These are phyloP conservation scores for Halocaridina rubra DNA, from an alignment of 2,888 invertebrate species.

Conservation along the genomic window DNA sequence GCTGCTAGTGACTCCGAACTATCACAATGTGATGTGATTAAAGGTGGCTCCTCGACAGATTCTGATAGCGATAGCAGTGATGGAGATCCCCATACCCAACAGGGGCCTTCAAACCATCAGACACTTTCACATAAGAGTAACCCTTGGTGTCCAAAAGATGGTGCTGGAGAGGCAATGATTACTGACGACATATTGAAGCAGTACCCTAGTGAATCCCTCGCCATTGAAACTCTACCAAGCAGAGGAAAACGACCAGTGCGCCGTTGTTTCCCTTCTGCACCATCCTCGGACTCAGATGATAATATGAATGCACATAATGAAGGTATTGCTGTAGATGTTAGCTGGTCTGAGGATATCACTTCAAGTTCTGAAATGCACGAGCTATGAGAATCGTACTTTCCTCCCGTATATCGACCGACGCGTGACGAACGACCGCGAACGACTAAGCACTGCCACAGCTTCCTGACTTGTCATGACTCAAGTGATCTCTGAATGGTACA, in stretches of 20 bases:
- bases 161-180: slow-evolving; percentile 62
- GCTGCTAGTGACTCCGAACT: slow-evolving; percentile 61
- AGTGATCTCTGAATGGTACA: slow-evolving; percentile 32
- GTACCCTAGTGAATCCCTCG: slow-evolving; percentile 21
- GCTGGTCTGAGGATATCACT: slow-evolving; percentile 52
- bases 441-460: slow-evolving; percentile 49
- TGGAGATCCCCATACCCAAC: slow-evolving; percentile 31
- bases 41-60: slow-evolving; percentile 53
- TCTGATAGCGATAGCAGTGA: slow-evolving; percentile 48
- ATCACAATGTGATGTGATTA: slow-evolving; percentile 49
- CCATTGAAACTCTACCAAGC: background rate
- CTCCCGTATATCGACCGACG: slow-evolving; percentile 28
- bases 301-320: slow-evolving; percentile 43
- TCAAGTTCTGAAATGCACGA: slow-evolving; percentile 48
- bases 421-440: slow-evolving; percentile 46
- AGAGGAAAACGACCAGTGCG: slow-evolving; percentile 6
- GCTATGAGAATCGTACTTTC: slow-evolving; percentile 17
- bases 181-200: slow-evolving; percentile 50
- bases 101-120: background rate
- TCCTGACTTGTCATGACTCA: slow-evolving; percentile 31
- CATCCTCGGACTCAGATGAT: slow-evolving; percentile 46
- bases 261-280: slow-evolving; percentile 38
- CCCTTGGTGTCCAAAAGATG: slow-evolving; percentile 45
- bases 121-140: slow-evolving; percentile 28
- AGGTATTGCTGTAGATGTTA: slow-evolving; percentile 28